These are phyloP conservation scores for Rhea pennata DNA, from an alignment of 2,113 vertebrate species.

Conservation along the genomic window DNA sequence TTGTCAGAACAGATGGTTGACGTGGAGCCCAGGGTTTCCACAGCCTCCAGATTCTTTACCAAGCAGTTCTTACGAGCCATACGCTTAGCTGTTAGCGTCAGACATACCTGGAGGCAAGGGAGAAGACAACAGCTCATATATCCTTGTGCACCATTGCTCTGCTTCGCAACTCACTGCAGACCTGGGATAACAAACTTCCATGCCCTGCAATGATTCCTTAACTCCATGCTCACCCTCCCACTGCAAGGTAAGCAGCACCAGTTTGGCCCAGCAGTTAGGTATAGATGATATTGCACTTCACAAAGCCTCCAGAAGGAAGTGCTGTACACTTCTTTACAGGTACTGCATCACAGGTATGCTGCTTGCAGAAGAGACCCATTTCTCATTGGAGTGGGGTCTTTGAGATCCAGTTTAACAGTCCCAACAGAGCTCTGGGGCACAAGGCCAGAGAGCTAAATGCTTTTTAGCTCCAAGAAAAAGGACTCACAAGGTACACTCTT, in stretches of 20 bases:
- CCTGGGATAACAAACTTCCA: background rate
- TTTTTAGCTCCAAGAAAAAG: background rate
- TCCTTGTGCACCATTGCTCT: background rate
- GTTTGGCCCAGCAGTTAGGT: background rate
- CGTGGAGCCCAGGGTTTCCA: conserved; percentile 84
- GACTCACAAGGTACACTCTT: background rate
- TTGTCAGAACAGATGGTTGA: conserved; percentile 87
- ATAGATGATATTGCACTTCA: background rate
- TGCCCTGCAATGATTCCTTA: background rate
- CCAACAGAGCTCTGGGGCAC: too few species aligned
- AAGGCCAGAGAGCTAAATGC: background rate
- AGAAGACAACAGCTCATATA: background rate
- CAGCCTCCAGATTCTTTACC: conserved; percentile 84
- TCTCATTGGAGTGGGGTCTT: background rate
- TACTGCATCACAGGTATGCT: background rate
- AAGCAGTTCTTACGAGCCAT: conserved; percentile 86
- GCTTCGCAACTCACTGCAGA: background rate
- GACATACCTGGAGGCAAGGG: conserved; percentile 70
- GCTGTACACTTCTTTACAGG: background rate
- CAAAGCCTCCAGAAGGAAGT: background rate
- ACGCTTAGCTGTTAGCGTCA: conserved; percentile 84
- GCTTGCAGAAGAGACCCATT: background rate
- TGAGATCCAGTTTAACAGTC: too few species aligned
- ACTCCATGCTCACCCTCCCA: background rate
- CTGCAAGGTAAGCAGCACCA: background rate